Conservation (phyloP, 2,888 invertebrate genomes). For the Eilema depressum region DNA sequence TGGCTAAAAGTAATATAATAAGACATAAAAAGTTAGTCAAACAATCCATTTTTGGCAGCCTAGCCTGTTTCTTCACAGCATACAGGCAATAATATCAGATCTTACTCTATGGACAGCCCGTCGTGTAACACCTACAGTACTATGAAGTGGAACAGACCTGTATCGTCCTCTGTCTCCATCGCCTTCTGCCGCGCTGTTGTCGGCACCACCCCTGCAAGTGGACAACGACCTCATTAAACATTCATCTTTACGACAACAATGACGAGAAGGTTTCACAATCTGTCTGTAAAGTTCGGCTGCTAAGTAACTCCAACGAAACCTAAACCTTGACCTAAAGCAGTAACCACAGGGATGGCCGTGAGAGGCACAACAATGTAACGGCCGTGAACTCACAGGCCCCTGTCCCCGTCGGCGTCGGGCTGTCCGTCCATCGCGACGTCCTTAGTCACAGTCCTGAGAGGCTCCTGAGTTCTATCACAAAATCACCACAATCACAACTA, state of each 20-base stretch:
- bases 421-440: constrained; percentile 56
- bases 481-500: constrained; percentile 10
- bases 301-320: neutral
- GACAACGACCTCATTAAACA: neutral
- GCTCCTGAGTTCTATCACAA: constrained; percentile 12
- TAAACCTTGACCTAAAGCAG: neutral
- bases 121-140: neutral
- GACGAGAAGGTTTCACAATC: neutral
- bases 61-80: neutral
- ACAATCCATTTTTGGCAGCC: no score
- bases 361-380: neutral
- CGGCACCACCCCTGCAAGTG: constrained; percentile 58
- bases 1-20: no score
- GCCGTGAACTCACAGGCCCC: constrained; percentile 51
- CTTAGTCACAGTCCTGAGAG: neutral
- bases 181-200: constrained; percentile 74
- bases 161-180: constrained; percentile 71
- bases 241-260: neutral
- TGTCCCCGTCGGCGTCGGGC: constrained; percentile 57
- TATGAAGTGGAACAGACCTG: constrained; percentile 54
- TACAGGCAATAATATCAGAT: neutral
- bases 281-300: neutral
- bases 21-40: no score
- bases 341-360: neutral
- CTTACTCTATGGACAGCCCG: no score